Conservation (phyloP, 1,140 invertebrate genomes). For the Drosophila arizonae region DNA sequence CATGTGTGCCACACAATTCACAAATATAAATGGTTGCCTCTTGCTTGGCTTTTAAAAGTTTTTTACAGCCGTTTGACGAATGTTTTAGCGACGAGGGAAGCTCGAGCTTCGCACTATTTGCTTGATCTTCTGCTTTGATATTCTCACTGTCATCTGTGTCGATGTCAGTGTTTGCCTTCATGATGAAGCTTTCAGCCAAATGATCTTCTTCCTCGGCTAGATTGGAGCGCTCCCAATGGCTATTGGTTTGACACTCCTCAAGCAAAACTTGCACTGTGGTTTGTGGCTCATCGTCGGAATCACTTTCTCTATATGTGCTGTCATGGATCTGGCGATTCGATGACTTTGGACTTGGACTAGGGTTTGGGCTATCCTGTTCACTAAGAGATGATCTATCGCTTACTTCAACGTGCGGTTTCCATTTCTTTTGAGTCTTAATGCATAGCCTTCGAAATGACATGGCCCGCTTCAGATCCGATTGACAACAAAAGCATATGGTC, state of each 20-base stretch:
- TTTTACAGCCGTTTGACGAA: not conserved
- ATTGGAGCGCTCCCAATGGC: not conserved
- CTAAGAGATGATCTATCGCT: slow-evolving; percentile 6
- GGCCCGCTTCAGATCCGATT: slow-evolving; percentile 47
- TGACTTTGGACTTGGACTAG: not conserved
- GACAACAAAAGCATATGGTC: slow-evolving; percentile 55
- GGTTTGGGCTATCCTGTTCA: slow-evolving; percentile 15
- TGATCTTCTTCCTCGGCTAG: slow-evolving; percentile 21
- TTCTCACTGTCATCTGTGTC: slow-evolving; percentile 13
- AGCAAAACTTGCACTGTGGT: slow-evolving; percentile 49
- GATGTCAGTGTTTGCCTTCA: not conserved
- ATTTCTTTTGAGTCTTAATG: slow-evolving; percentile 54
- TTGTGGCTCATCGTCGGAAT: slow-evolving; percentile 27
- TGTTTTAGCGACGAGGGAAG: not conserved
- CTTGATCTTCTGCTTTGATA: not conserved
- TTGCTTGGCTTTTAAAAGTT: slow-evolving; percentile 13
- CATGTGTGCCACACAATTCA: slow-evolving; percentile 54
- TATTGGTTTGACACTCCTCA: slow-evolving; percentile 23
- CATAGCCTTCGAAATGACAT: slow-evolving; percentile 56
- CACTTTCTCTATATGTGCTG: slow-evolving; percentile 19
- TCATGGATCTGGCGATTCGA: not conserved
- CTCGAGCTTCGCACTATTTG: not conserved
- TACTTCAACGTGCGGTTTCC: slow-evolving; percentile 6
- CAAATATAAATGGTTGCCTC: slow-evolving; percentile 43
- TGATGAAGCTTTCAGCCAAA: not conserved